A percentile compares a stretch with the other conserved stretches of the same genome.
These are phyloP conservation scores for Collichthys lucidus DNA, from an alignment of 2,113 vertebrate genomes.

Conservation along the genomic window DNA sequence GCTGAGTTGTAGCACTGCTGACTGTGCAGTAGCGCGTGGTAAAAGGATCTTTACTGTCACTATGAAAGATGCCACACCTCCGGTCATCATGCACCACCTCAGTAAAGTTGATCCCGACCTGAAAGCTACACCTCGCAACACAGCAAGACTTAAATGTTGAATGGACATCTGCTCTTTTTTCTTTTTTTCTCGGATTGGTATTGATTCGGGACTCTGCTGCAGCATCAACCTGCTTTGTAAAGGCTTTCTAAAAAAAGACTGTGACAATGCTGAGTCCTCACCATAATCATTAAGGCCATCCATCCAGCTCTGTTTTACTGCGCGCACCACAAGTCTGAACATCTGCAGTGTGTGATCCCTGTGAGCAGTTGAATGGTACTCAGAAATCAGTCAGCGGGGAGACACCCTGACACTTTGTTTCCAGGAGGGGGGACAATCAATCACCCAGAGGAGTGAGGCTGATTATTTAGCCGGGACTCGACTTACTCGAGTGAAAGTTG, in stretches of 20 bases:
- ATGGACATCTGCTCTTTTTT: constrained; percentile 14
- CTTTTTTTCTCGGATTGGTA: not conserved
- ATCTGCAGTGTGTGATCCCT: constrained; percentile 21
- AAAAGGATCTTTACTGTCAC: constrained; percentile 49
- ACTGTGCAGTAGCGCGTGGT: constrained; percentile 55
- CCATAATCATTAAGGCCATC: constrained; percentile 8
- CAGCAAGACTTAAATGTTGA: not conserved
- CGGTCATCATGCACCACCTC: constrained; percentile 28
- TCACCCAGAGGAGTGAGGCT: constrained; percentile 17
- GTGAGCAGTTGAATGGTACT: constrained; percentile 1
- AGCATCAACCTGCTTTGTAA: constrained; percentile 44
- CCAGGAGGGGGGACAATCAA: constrained; percentile 13
- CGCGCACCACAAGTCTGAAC: constrained; percentile 10
- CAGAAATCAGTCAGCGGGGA: constrained; percentile 22
- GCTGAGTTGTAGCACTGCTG: constrained; percentile 62
- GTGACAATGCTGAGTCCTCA: constrained; percentile 45
- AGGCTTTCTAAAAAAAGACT: constrained; percentile 24
- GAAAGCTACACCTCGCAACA: not conserved
- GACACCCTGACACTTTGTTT: constrained; percentile 15
- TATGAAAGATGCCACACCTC: constrained; percentile 58
- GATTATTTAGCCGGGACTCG: not conserved
- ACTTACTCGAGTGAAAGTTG: not conserved
- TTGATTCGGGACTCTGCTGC: constrained; percentile 40
- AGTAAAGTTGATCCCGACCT: constrained; percentile 19
- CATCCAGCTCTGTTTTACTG: constrained; percentile 26